phyloP scores from a whole-genome alignment of 2,888 invertebrate genomes.

The Stenotaenia linearis region DNA sequence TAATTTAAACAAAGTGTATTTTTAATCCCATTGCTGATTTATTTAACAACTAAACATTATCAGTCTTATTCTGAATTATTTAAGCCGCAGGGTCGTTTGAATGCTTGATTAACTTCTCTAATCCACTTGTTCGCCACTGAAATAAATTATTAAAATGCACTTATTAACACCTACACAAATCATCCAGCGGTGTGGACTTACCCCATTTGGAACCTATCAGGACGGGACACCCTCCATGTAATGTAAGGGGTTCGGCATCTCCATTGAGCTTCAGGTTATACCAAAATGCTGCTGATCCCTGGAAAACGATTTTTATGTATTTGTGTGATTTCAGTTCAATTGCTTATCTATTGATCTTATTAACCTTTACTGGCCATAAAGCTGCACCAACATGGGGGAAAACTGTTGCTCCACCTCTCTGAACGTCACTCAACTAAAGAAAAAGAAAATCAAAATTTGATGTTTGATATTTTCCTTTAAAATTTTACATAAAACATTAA shows the following conservation, averaged over 20 bases:
- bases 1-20: too few relatives aligned
- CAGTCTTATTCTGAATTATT: neutral
- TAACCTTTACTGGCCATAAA: conserved; percentile 38
- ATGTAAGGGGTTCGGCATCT: conserved; percentile 46
- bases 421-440: conserved; percentile 39
- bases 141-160: neutral
- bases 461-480: too few relatives aligned
- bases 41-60: too few relatives aligned
- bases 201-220: conserved; percentile 52
- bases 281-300: conserved; percentile 51
- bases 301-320: too few relatives aligned
- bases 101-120: neutral
- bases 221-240: conserved; percentile 52
- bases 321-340: too few relatives aligned
- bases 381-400: conserved; percentile 43
- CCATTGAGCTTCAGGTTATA: conserved; percentile 49
- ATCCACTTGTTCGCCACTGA: neutral
- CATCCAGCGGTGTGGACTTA: too few relatives aligned
- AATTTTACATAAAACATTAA: conserved; percentile 43
- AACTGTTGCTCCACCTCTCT: conserved; percentile 43
- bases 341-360: too few relatives aligned
- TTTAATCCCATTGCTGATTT: too few relatives aligned
- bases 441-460: neutral
- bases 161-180: neutral
- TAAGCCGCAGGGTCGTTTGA: neutral